Conservation (phyloP, 2,888 invertebrate genomes). For the Gymnoscelis rufifasciata region DNA sequence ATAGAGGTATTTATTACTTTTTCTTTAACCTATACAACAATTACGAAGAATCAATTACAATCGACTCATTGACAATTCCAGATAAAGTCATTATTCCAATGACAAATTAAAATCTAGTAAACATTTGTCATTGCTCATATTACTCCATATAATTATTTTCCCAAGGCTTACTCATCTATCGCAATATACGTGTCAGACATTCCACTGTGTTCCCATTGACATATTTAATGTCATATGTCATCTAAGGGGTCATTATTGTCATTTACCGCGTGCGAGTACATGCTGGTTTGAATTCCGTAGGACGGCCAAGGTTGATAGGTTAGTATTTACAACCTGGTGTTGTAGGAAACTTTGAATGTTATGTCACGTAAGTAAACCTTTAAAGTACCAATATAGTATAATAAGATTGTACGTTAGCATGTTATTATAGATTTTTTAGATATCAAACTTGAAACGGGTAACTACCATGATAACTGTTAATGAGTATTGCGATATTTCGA, state of each 20-base stretch:
- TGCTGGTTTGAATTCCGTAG: constrained; percentile 14
- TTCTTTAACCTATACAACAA: too few relatives aligned
- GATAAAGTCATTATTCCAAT: not conserved
- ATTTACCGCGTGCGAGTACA: too few relatives aligned
- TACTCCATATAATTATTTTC: constrained; percentile 19
- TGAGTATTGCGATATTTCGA: too few relatives aligned
- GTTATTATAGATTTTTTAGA: too few relatives aligned
- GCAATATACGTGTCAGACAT: constrained; percentile 24
- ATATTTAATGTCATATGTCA: constrained; percentile 27
- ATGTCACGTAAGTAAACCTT: not conserved
- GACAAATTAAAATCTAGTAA: not conserved
- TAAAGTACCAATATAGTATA: too few relatives aligned
- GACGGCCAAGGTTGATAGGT: constrained; percentile 10
- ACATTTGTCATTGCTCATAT: constrained; percentile 4
- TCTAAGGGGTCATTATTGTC: constrained; percentile 11
- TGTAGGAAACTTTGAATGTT: not conserved
- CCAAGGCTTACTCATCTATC: constrained; percentile 21
- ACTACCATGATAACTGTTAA: too few relatives aligned
- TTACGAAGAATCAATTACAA: not conserved
- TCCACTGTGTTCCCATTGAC: constrained; percentile 21
- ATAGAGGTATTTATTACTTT: too few relatives aligned
- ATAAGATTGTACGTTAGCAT: too few relatives aligned
- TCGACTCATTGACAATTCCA: not conserved
- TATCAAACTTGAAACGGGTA: too few relatives aligned
- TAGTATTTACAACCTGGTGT: not conserved